Percentiles rank a stretch among this genome's conserved stretches.
Conservation (phyloP, 2,797 vertebrate genomes). For the Scolopax bukidnonensis region DNA sequence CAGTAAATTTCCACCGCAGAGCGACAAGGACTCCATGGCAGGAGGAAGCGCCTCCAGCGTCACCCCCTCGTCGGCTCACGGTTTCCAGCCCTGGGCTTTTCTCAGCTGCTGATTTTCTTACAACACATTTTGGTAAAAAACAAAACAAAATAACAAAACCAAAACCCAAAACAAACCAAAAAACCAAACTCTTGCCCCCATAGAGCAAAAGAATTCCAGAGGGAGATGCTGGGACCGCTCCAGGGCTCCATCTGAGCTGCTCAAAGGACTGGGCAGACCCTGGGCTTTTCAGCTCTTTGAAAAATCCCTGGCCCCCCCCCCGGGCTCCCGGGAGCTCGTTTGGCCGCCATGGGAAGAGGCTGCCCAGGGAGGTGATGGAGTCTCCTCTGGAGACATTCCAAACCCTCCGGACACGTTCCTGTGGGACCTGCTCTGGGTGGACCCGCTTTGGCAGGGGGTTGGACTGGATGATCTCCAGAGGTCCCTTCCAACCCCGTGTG, state of each 20-base stretch:
- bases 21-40: not conserved
- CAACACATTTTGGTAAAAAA: fast-evolving
- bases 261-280: not conserved
- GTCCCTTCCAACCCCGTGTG: too few relatives aligned
- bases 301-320: not conserved
- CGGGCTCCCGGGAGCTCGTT: not conserved
- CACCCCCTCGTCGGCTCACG: fast-evolving
- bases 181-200: not conserved
- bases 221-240: not conserved
- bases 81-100: not conserved
- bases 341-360: not conserved
- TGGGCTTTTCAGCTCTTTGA: not conserved
- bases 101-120: not conserved
- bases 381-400: too few relatives aligned
- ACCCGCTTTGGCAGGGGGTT: too few relatives aligned
- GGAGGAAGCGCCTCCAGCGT: not conserved
- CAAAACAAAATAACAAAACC: too few relatives aligned
- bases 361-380: too few relatives aligned
- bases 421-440: too few relatives aligned
- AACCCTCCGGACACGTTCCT: too few relatives aligned
- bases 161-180: too few relatives aligned
- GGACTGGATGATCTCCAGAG: too few relatives aligned
- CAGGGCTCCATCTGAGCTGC: not conserved
- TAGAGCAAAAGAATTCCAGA: not conserved
- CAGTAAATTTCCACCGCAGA: not conserved